phyloP scores from a whole-genome alignment of 2,797 vertebrate genomes.

The Euthynnus affinis region DNA sequence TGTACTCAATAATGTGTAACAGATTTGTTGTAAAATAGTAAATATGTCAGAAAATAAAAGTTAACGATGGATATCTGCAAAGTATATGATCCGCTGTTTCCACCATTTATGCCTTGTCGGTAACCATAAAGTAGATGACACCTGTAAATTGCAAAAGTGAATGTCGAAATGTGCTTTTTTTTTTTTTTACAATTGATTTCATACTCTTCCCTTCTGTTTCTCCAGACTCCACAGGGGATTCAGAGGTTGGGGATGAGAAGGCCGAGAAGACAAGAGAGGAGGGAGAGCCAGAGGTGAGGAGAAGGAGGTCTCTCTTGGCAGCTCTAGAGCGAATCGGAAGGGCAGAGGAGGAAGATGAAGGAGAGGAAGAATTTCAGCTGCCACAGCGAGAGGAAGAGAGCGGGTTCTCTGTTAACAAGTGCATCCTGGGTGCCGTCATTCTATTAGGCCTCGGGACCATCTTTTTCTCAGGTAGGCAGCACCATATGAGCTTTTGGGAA shows the following conservation, averaged over 20 bases:
- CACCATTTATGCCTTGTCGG: not conserved
- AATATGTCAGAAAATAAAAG: not conserved
- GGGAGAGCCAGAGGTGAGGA: slow-evolving; percentile 72
- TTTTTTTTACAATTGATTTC: not conserved
- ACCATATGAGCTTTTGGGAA: not conserved
- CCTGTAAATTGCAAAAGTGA: not conserved
- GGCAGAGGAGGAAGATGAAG: slow-evolving; percentile 72
- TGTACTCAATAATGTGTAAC: slow-evolving; percentile 10
- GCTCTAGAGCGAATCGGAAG: slow-evolving; percentile 77
- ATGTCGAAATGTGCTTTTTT: not conserved
- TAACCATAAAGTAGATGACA: slow-evolving; percentile 15
- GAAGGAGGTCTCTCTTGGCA: slow-evolving; percentile 78
- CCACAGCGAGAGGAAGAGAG: slow-evolving; percentile 75
- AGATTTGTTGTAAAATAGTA: slow-evolving; percentile 19
- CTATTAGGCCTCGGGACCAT: slow-evolving; percentile 86
- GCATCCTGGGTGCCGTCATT: slow-evolving; percentile 86
- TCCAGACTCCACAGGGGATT: slow-evolving; percentile 60
- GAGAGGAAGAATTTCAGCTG: slow-evolving; percentile 78
- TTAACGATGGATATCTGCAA: not conserved
- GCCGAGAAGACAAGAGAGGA: slow-evolving; percentile 47
- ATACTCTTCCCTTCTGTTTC: not conserved
- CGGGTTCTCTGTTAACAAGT: slow-evolving; percentile 87
- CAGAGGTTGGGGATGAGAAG: slow-evolving; percentile 55
- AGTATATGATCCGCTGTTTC: slow-evolving; percentile 17
- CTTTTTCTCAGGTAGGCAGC: slow-evolving; percentile 85